Percentiles rank a stretch among this genome's conserved stretches.
Evolutionary conservation across 2,888 invertebrate species (phyloP).

Genomic region (Acholoe squamosa): DNA sequence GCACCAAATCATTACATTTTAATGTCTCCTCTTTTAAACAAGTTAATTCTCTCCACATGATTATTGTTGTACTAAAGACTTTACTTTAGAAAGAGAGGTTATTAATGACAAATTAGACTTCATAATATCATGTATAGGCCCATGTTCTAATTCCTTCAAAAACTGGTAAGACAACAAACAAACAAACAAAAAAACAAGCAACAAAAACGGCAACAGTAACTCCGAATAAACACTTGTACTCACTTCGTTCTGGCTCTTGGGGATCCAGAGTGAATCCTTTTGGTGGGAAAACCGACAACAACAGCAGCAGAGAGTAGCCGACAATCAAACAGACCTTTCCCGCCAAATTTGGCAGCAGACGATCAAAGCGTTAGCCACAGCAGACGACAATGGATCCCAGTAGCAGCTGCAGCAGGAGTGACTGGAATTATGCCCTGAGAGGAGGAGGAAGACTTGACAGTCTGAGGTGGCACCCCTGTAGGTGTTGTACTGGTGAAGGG

Average conservation of each 20-base stretch:
- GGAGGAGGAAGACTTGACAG: not conserved
- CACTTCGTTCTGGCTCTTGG: not conserved
- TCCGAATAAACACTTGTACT: not conserved
- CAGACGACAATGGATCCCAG: not conserved
- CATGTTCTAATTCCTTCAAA: not conserved
- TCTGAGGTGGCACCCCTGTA: not conserved
- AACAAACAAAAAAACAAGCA: not conserved
- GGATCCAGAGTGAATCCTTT: constrained; percentile 49
- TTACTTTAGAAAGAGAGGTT: too few species aligned
- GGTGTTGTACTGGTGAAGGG: not conserved
- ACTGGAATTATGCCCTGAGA: not conserved
- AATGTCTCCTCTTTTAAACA: too few species aligned
- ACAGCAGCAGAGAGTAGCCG: not conserved
- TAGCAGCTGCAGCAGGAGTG: not conserved
- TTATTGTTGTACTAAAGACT: too few species aligned
- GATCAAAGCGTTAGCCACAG: not conserved
- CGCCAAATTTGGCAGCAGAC: not conserved
- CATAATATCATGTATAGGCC: too few species aligned
- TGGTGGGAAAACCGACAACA: not conserved
- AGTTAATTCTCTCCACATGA: too few species aligned
- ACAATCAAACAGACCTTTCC: not conserved
- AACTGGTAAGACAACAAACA: not conserved
- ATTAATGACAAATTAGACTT: too few species aligned
- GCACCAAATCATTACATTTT: too few species aligned
- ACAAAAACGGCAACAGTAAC: not conserved